Evolutionary conservation across 2,113 vertebrate species (phyloP), one percentile per base, ranked within the genome.

Genomic region (Lutjanus erythropterus): DNA sequence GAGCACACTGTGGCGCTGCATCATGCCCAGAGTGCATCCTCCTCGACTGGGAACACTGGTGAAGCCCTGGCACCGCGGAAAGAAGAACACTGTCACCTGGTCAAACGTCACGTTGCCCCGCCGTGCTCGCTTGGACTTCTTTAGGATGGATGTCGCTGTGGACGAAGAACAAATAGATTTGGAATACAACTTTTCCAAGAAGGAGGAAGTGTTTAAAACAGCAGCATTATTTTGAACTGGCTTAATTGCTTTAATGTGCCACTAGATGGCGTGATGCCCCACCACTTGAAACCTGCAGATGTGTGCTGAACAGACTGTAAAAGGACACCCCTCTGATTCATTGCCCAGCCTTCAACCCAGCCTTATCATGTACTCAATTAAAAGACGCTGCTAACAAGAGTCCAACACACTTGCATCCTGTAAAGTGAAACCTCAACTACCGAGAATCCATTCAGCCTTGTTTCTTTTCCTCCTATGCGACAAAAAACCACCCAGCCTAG

Each of bases 1-100:
- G 67, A 94, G 94, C 33, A 91, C 84, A 23, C 93, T 96, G 92
- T 99, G 97, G 66, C 93, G 96, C 66, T 93, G 93, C 83, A 95
- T 92, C 98, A 99, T 99, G 9, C 98, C 98, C 76, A 99, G 93
- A n/a, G 97, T 97, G 56, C 98, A 99, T 62, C 98, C 98, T 0
- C 98, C 98, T 0, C 96, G 95, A 89, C 98, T 98, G 27, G 98
- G 97, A 90, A 99, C 97, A 0, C 97, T 97, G 52, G 97, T 98
- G 94, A 99, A 99, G 35, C 98, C 98, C 91, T 99, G 98, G 93
- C 98, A 98, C 82, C 97, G 96, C 1, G 96, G 96, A 91, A 99
- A 99, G 95, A 97, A 98, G 94, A 96, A 99, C 81, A 99, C 98
- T 0, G 96, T 97, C 89, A 99, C 96, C 89, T 96, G 96, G 88